Base-by-base conservation (phyloP, 2,888 invertebrate species). In the Machimus atricapillus region DNA sequence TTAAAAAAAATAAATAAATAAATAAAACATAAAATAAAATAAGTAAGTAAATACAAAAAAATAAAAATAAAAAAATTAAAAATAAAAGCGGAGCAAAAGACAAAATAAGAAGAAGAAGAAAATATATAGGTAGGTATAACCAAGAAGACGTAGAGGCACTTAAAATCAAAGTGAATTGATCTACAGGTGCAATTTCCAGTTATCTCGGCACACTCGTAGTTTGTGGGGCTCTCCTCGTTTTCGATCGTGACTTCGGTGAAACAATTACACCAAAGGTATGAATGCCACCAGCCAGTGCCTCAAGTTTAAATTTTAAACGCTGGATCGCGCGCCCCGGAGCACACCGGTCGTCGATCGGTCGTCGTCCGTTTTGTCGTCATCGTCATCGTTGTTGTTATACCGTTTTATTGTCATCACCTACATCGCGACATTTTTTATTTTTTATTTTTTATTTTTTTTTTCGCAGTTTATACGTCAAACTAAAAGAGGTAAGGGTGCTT, bases 101-200 rank as follows among this genome's bases (percentile, higher is more conserved):
- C n/a, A 56, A 40, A 40, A 19, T 1, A 19, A 19, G 2, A 56
- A 56, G 3, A 56, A 23, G 12, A 66, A 66, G 4, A 27, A 27
- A 4, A 31, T 31, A 3, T 31, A 31, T 31, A 31, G 1, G 31
- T 34, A 34, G 34, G 34, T 7, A 34, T 34, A 34, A 34, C 34
- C 34, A 34, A 34, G 34, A 34, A 34, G 19, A 66, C 66, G 66
- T 66, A 66, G 27, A 66, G 66, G 23, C 27, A 66, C 27, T 66
- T 66, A 79, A 79, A 79, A 46, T 79, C 79, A 46, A 52, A 79
- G 52, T 79, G 52, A 46, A 52, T 79, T 56, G 52, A 79, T 79
- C 19, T 79, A 79, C 79, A 79, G 79, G 79, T 79, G 79, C 79
- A 79, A 52, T 52, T 79, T 56, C 52, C 79, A 79, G 79, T 79